phyloP scores from a whole-genome alignment of 2,888 invertebrate genomes.

The Orthosia incerta region DNA sequence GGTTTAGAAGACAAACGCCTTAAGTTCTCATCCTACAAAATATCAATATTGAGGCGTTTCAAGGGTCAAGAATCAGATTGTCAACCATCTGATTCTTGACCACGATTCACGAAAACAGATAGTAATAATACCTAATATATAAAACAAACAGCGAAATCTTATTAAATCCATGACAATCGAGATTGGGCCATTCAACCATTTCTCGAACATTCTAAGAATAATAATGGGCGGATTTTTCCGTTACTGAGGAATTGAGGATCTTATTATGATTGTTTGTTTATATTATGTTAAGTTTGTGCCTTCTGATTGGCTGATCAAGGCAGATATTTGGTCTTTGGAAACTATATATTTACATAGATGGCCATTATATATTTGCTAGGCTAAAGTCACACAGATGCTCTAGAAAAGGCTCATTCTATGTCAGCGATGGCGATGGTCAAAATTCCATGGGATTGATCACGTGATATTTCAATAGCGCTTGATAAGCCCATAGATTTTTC shows the following conservation, averaged over 20 bases:
- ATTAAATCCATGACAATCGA: slow-evolving; percentile 27
- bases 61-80: too few relatives aligned
- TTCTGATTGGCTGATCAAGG: slow-evolving; percentile 13
- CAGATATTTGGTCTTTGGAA: neutral
- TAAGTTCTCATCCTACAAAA: neutral
- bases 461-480: too few relatives aligned
- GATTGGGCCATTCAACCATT: slow-evolving; percentile 28
- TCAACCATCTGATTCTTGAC: neutral
- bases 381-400: neutral
- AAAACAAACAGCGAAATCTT: slow-evolving; percentile 28
- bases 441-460: too few relatives aligned
- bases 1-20: too few relatives aligned
- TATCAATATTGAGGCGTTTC: too few relatives aligned
- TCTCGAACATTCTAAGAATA: slow-evolving; percentile 41
- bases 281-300: neutral
- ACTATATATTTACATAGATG: too few relatives aligned
- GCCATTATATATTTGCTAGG: neutral
- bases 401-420: too few relatives aligned
- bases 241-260: neutral
- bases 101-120: neutral
- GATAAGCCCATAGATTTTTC: too few relatives aligned
- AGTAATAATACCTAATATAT: neutral
- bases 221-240: slow-evolving; percentile 19
- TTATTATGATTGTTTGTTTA: slow-evolving; percentile 26
- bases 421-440: too few relatives aligned